phyloP scores from a whole-genome alignment of 1,140 invertebrate species.

The Stegodyphus dumicola region DNA sequence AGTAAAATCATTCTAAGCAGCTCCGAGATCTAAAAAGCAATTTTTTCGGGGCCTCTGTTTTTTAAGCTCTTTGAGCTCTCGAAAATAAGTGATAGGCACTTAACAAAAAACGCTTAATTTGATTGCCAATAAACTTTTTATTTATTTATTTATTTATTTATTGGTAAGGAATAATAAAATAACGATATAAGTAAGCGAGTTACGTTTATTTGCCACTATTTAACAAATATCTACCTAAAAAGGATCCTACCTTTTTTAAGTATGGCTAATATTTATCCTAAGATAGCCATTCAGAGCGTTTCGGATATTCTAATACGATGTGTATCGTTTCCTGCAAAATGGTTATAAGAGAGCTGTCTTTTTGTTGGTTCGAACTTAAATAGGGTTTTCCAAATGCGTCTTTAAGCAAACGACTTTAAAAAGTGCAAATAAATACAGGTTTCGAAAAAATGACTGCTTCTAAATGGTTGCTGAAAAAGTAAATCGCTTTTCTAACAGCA shows the following conservation, averaged over 20 bases:
- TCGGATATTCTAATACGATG: slow-evolving; percentile 21
- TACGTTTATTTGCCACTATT: slow-evolving; percentile 1
- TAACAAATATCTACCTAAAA: too few relatives aligned
- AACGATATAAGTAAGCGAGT: slow-evolving; percentile 29
- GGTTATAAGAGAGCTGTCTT: background rate
- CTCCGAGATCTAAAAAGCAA: too few relatives aligned
- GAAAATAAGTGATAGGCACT: background rate
- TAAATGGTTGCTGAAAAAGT: slow-evolving; percentile 58
- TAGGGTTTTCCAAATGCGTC: slow-evolving; percentile 19
- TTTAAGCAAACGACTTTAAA: slow-evolving; percentile 49
- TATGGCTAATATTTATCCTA: background rate
- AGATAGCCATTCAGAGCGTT: background rate
- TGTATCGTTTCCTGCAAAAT: slow-evolving; percentile 3
- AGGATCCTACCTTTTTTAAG: too few relatives aligned
- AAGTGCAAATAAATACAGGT: slow-evolving; percentile 18
- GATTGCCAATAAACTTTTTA: slow-evolving; percentile 38
- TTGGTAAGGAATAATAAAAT: slow-evolving; percentile 18
- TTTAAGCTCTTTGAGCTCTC: background rate
- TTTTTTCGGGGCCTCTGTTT: background rate
- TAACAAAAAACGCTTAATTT: slow-evolving; percentile 32
- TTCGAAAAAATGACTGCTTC: background rate
- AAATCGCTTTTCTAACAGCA: slow-evolving; percentile 60
- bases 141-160: too few relatives aligned
- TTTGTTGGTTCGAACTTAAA: slow-evolving; percentile 21
- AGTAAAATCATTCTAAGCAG: too few relatives aligned